phyloP scores from a whole-genome alignment of 2,113 vertebrate species.

The Oncorhynchus kisutch region DNA sequence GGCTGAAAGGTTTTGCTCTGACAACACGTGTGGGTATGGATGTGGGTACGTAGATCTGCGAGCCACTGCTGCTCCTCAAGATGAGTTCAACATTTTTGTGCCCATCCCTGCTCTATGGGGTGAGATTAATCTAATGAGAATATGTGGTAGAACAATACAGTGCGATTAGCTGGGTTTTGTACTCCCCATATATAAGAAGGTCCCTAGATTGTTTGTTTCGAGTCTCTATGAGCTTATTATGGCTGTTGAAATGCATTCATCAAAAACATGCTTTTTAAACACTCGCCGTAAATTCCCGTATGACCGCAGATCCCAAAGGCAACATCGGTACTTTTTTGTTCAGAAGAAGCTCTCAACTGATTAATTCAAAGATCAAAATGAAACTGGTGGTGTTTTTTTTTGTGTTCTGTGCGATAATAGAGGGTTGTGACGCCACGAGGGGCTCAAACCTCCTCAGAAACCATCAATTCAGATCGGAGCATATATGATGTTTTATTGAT shows the following conservation, averaged over 20 bases:
- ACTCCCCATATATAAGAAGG: constrained; percentile 43
- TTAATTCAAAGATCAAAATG: constrained; percentile 75
- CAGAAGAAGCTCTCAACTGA: constrained; percentile 68
- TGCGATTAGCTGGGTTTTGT: constrained; percentile 33
- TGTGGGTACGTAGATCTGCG: too few species aligned
- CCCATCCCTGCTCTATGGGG: neutral
- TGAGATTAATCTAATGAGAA: constrained; percentile 41
- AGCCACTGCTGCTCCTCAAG: too few species aligned
- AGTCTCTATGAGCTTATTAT: constrained; percentile 55
- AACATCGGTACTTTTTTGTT: constrained; percentile 73
- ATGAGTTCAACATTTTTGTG: too few species aligned
- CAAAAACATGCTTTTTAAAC: constrained; percentile 65
- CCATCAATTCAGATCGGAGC: constrained; percentile 64
- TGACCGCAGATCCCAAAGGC: constrained; percentile 64
- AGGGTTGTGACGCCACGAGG: constrained; percentile 53
- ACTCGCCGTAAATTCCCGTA: constrained; percentile 61
- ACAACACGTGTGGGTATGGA: too few species aligned
- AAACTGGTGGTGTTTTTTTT: constrained; percentile 58
- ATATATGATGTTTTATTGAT: constrained; percentile 72
- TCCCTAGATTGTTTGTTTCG: constrained; percentile 36
- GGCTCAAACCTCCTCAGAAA: constrained; percentile 64
- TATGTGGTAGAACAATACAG: constrained; percentile 17
- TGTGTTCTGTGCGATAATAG: constrained; percentile 46
- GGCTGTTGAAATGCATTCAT: constrained; percentile 57
- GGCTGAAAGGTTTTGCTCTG: too few species aligned